Base-by-base conservation (phyloP, 1,140 invertebrate species). In the Octopus sinensis region DNA sequence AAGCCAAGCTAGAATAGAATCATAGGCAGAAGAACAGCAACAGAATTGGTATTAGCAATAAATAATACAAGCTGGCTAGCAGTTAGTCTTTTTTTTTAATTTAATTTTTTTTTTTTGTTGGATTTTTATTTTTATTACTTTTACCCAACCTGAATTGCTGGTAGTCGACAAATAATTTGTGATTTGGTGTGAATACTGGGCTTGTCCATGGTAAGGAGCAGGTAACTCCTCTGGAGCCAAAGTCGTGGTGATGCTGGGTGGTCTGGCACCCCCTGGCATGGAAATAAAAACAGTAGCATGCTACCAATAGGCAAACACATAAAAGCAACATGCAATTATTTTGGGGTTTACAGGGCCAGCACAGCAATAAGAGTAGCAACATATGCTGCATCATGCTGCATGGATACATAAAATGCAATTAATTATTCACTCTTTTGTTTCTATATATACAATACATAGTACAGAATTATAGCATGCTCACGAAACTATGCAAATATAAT, bases 161-260 rank as follows among this genome's bases (percentile, higher is more conserved):
- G 68, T 73, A 73, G 7, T 73, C 68, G 30, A 73, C 68, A 73
- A 23, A 73, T 5, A 6, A 23, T 73, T 73, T 13, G 4, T n/a
- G 80, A 90, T 83, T 83, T 90, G 89, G 79, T 90, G 88, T 17
- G 88, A 88, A 84, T 90, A 90, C 82, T 89, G 88, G 76, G 85
- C 89, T 76, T 89, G 87, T 76, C 89, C 89, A 86, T 89, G 88
- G 84, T 85, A 90, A 71, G 89, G 89, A 62, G 86, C 85, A 68
- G 89, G 89, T 81, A 90, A 81, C 73, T 87, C 88, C 84, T 84
- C 86, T 71, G 88, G 4, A 43, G 13, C 76, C 6, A 6, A n/a
- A 10, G 1, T 9, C 5, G 12, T 52, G 13, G 76, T 10, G 17
- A 23, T 6, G 76, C 76, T 52, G 68, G 68, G 68, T 73, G 13